Percentiles rank a stretch among this genome's conserved stretches.
phyloP scores from a whole-genome alignment of 2,113 vertebrate species.

The Alosa alosa region DNA sequence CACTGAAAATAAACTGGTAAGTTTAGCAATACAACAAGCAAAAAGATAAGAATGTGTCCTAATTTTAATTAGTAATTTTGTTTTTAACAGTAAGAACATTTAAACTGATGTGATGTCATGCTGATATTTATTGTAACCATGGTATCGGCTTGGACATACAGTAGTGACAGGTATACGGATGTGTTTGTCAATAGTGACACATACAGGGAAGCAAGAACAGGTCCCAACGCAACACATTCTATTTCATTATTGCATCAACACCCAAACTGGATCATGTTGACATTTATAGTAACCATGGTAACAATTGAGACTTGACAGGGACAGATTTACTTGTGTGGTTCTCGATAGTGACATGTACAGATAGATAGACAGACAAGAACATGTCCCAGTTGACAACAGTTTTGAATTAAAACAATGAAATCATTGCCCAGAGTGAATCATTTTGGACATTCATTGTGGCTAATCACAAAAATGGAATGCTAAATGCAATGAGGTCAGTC shows the following conservation, averaged over 20 bases:
- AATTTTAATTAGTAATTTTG: no score
- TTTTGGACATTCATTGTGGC: neutral
- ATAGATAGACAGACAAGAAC: neutral
- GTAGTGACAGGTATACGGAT: neutral
- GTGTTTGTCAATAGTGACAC: neutral
- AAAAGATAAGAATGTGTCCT: no score
- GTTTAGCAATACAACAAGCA: no score
- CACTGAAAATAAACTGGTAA: neutral
- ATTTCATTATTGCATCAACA: slow-evolving; percentile 5
- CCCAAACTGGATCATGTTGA: neutral
- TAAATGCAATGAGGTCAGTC: no score
- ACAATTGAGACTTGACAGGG: neutral
- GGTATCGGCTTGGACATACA: neutral
- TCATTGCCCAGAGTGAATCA: neutral
- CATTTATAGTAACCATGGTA: slow-evolving; percentile 2
- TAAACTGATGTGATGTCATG: neutral
- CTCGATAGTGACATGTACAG: neutral
- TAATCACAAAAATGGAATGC: no score
- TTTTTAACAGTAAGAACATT: neutral
- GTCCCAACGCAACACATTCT: neutral
- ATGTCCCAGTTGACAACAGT: neutral
- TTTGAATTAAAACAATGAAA: neutral
- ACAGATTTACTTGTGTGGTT: neutral
- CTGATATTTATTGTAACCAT: neutral
- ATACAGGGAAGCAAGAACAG: neutral